phyloP scores from a whole-genome alignment of 2,113 vertebrate genomes.

The Pterophyllum scalare region DNA sequence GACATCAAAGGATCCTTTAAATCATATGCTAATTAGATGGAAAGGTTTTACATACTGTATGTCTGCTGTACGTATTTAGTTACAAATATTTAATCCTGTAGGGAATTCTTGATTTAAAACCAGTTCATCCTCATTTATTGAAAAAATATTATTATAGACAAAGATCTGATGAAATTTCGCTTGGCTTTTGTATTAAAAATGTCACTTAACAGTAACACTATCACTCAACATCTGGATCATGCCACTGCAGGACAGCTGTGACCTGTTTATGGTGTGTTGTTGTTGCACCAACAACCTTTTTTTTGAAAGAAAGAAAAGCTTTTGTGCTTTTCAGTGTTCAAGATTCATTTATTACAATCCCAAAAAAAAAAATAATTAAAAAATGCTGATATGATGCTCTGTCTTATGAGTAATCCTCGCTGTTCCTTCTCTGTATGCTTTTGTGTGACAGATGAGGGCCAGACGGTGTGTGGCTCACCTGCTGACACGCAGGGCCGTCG shows the following conservation, averaged over 20 bases:
- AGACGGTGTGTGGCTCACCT: slow-evolving; percentile 78
- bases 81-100: background rate
- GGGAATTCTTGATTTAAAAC: background rate
- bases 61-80: background rate
- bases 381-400: background rate
- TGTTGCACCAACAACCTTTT: background rate
- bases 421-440: slow-evolving; percentile 11
- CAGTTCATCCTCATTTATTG: background rate
- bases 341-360: background rate
- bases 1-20: slow-evolving; percentile 37
- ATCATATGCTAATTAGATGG: background rate
- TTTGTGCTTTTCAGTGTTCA: too few species aligned
- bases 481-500: slow-evolving; percentile 71
- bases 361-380: background rate
- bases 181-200: background rate
- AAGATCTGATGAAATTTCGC: background rate
- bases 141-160: background rate
- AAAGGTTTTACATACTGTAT: background rate
- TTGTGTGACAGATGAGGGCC: slow-evolving; percentile 76
- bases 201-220: background rate
- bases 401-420: slow-evolving; percentile 8
- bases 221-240: background rate
- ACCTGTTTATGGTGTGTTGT: background rate
- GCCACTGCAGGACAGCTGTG: background rate
- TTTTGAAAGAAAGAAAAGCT: background rate